phyloP scores from a whole-genome alignment of 2,113 vertebrate genomes.

The Tachuris rubrigastra region DNA sequence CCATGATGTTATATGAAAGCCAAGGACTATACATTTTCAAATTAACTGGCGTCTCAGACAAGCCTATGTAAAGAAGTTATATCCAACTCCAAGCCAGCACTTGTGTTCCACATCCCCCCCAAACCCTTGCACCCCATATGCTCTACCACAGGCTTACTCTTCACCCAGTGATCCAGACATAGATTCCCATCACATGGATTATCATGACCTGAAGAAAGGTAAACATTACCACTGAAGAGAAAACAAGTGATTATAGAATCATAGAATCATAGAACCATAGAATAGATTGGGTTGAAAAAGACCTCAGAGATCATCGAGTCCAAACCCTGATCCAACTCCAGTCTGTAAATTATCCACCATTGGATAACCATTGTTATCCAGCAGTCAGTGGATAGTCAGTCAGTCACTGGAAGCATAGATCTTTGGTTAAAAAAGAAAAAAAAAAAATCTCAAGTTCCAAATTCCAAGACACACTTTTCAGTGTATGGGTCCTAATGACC shows the following conservation, averaged over 20 bases:
- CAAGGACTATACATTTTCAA: neutral
- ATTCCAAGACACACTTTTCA: neutral
- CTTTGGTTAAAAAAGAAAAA: neutral
- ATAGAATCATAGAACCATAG: too few species aligned
- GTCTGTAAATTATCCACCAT: too few species aligned
- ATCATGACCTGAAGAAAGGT: neutral
- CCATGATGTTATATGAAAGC: neutral
- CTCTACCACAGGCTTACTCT: neutral
- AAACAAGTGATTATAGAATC: neutral
- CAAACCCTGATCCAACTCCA: too few species aligned
- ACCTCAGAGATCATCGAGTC: too few species aligned
- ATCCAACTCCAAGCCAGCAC: neutral
- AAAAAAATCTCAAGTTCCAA: neutral
- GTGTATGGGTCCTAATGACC: rapidly evolving
- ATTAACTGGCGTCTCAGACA: neutral
- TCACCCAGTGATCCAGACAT: neutral
- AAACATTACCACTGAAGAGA: neutral
- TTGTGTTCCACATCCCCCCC: neutral
- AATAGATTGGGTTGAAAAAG: too few species aligned
- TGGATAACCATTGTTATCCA: neutral
- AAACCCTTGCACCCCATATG: rapidly evolving
- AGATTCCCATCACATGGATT: neutral
- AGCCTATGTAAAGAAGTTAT: neutral
- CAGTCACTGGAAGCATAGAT: neutral
- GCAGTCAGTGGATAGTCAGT: too few species aligned